Conservation (phyloP, 2,888 invertebrate genomes). For the Nasonovia ribisnigri region DNA sequence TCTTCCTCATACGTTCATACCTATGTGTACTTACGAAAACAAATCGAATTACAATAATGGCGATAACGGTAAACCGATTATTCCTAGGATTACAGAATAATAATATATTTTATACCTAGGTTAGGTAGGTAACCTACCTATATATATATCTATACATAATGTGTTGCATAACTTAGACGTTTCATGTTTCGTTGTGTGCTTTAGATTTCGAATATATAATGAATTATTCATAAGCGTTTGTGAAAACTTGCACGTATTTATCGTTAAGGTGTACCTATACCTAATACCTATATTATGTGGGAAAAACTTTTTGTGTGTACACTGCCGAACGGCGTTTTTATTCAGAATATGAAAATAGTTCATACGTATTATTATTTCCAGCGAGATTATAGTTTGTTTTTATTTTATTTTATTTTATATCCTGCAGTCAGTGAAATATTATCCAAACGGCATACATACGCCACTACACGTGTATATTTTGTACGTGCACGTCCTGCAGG, state of each 20-base stretch:
- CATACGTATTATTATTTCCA: not conserved
- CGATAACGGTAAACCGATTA: slow-evolving; percentile 45
- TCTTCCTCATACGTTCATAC: not conserved
- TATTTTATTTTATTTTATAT: not conserved
- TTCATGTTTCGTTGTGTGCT: slow-evolving; percentile 22
- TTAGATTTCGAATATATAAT: not conserved
- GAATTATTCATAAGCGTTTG: slow-evolving; percentile 22
- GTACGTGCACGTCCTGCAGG: not conserved
- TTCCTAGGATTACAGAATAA: not conserved
- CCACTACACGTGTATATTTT: not conserved
- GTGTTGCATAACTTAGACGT: not conserved
- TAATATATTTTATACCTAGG: not conserved
- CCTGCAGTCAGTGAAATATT: not conserved
- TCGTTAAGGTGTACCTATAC: not conserved
- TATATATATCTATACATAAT: too few species aligned
- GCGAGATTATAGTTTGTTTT: not conserved
- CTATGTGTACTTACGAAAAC: not conserved
- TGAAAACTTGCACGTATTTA: slow-evolving; percentile 20
- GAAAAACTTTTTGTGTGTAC: not conserved
- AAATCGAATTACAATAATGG: slow-evolving; percentile 12
- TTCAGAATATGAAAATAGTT: not conserved
- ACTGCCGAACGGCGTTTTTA: not conserved
- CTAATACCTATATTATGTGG: not conserved
- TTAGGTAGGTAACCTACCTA: not conserved
- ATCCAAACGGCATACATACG: not conserved